Percentiles rank a stretch among this genome's conserved stretches.
Conservation (phyloP, 2,888 invertebrate genomes). For the Chrysolina americana region DNA sequence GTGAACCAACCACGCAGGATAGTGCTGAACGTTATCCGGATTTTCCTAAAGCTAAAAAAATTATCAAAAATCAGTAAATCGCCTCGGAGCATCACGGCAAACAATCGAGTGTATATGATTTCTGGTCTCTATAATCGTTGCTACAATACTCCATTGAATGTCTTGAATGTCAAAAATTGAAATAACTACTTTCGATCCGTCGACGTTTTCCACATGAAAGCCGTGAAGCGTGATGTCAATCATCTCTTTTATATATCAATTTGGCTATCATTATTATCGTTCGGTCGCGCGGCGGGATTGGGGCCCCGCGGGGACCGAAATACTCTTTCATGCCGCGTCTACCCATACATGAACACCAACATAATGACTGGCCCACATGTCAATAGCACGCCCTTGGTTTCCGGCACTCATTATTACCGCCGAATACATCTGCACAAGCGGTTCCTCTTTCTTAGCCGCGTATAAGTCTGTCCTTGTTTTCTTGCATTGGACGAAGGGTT, state of each 20-base stretch:
- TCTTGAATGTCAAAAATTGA: no score
- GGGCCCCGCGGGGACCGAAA: conserved; percentile 14
- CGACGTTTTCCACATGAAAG: background rate
- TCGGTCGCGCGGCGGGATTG: conserved; percentile 36
- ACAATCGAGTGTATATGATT: no score
- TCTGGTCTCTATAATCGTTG: no score
- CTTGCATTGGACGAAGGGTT: conserved; percentile 30
- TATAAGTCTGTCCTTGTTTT: conserved; percentile 20
- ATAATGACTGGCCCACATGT: conserved; percentile 55
- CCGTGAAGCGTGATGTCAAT: conserved; percentile 37
- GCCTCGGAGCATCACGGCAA: no score
- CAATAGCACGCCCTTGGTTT: conserved; percentile 59
- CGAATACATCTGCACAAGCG: conserved; percentile 49
- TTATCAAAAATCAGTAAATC: no score
- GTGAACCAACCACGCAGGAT: no score
- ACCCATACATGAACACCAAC: conserved; percentile 34
- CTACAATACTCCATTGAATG: no score
- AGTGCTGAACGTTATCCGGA: no score
- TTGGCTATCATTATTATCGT: conserved; percentile 41
- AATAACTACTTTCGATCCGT: background rate
- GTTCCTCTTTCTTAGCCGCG: conserved; percentile 28
- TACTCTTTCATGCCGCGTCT: conserved; percentile 30
- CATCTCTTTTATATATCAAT: conserved; percentile 42
- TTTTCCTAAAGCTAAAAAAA: no score
- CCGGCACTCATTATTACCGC: conserved; percentile 54